phyloP scores from a whole-genome alignment of 35 echinoderm and acorn worm genomes.

The Apostichopus californicus region DNA sequence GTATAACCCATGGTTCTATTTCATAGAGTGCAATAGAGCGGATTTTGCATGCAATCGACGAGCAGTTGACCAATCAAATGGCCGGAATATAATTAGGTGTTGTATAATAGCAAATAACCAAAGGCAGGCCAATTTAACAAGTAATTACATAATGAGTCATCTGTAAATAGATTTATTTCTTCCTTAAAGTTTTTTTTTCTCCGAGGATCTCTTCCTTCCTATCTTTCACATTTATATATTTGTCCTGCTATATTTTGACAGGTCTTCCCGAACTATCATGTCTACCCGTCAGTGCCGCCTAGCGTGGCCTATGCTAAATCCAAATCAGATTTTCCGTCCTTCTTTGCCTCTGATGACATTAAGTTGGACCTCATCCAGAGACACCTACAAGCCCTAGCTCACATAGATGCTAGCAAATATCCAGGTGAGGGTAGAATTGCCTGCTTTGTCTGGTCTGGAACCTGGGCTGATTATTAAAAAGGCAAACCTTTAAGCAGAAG shows the following conservation, averaged over 20 bases:
- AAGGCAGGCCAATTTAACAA: no score
- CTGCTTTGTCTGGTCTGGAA: no score
- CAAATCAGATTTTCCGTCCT: constrained; percentile 85
- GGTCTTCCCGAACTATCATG: constrained; percentile 88
- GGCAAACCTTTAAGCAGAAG: neutral
- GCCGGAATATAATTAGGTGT: no score
- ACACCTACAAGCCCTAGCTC: constrained; percentile 76
- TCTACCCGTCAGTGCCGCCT: constrained; percentile 86
- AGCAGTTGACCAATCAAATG: no score
- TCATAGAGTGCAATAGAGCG: no score
- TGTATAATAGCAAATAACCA: no score
- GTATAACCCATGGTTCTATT: no score
- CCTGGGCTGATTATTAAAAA: no score
- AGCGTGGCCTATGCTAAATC: constrained; percentile 87
- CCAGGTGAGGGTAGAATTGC: constrained; percentile 59
- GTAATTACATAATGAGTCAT: no score
- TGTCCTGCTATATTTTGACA: neutral
- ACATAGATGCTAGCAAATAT: constrained; percentile 71
- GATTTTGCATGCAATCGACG: no score
- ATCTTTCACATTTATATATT: neutral
- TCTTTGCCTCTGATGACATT: constrained; percentile 87
- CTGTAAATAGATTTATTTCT: no score
- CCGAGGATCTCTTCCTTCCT: neutral
- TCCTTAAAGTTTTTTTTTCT: neutral
- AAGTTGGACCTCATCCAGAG: constrained; percentile 84